Conservation (phyloP, 2,113 vertebrate species). For the Empidonax traillii region DNA sequence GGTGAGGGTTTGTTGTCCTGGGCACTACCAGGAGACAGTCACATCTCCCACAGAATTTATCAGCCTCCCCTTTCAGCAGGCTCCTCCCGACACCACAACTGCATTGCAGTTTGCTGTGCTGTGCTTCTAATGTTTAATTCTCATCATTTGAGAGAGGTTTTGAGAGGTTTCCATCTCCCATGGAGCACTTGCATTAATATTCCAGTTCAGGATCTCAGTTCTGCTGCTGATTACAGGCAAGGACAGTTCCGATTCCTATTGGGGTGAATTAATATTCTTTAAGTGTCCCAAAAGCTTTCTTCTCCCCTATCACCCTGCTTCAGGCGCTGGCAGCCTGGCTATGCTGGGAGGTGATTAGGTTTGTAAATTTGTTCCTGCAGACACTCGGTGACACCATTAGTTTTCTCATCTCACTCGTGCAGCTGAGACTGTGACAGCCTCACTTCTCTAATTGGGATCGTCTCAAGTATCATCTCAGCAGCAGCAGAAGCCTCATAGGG, state of each 20-base stretch:
- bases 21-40: background rate
- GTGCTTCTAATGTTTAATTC: background rate
- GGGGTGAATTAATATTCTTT: slow-evolving; percentile 33
- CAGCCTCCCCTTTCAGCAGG: background rate
- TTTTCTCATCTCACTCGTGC: slow-evolving; percentile 4
- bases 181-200: slow-evolving; percentile 34
- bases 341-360: slow-evolving; percentile 45
- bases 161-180: slow-evolving; percentile 25
- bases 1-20: background rate
- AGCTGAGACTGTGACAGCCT: slow-evolving; percentile 11
- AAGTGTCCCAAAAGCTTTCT: slow-evolving; percentile 15
- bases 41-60: background rate
- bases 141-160: background rate
- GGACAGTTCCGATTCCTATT: background rate
- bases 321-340: slow-evolving; percentile 20
- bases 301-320: background rate
- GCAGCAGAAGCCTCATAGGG: background rate
- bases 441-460: background rate
- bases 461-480: background rate
- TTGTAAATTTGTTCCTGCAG: slow-evolving; percentile 50
- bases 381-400: background rate
- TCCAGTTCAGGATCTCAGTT: slow-evolving; percentile 14
- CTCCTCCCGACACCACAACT: background rate
- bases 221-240: slow-evolving; percentile 13
- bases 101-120: slow-evolving; percentile 11